These are phyloP conservation scores for Microcebus lehilahytsara DNA, from an alignment of 2,113 vertebrate species.

Conservation along the genomic window DNA sequence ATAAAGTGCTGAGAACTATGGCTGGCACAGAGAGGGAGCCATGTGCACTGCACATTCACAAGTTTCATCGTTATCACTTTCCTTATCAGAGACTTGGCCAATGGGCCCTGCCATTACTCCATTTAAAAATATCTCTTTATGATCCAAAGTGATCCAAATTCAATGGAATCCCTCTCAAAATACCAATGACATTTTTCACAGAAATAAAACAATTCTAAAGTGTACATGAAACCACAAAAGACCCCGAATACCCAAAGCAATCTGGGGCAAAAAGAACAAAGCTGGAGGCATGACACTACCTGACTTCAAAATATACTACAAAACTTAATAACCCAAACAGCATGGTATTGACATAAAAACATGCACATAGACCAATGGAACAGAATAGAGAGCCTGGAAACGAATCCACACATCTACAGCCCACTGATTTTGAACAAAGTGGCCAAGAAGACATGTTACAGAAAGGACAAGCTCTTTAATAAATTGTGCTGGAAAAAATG, in stretches of 20 bases:
- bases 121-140: background rate
- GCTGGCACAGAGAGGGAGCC: background rate
- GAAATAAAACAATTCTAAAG: background rate
- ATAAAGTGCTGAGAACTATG: background rate
- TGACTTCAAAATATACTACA: background rate
- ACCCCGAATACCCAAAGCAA: background rate
- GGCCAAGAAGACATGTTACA: background rate
- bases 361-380: background rate
- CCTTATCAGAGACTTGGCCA: background rate
- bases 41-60: background rate
- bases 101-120: background rate
- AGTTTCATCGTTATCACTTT: background rate
- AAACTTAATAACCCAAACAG: background rate
- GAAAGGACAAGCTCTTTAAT: background rate
- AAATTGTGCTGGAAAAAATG: background rate
- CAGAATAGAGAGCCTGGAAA: background rate
- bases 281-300: background rate
- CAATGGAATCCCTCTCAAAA: background rate
- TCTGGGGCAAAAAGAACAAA: background rate
- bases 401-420: background rate
- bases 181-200: background rate
- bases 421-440: background rate
- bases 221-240: background rate
- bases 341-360: background rate
- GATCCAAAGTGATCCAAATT: background rate